Base-by-base conservation (phyloP, 2,888 invertebrate genomes). In the Therioaphis trifolii region DNA sequence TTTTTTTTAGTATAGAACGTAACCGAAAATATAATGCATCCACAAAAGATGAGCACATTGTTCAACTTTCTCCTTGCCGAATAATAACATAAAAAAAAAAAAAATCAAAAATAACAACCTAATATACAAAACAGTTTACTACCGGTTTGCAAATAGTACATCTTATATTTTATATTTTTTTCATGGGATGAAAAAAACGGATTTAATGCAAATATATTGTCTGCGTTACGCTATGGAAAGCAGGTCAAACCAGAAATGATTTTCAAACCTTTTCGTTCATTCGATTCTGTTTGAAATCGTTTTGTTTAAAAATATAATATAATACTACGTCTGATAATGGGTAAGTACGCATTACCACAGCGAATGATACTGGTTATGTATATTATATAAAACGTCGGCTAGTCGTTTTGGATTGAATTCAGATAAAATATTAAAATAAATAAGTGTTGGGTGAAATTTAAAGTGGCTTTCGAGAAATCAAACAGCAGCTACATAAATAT, bases 161-260 rank as follows among this genome's bases (percentile, higher is more conserved):
- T 68, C 29, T 40, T 74, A 18, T 66, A 15, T 21, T n/a, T 61
- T n/a, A 27, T 58, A 58, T 61, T n/a, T n/a, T n/a, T n/a, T n/a
- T n/a, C n/a, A n/a, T n/a, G n/a, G 5, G 18, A 43, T 27, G 18
- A 27, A 77, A 77, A 52, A 77, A 79, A 79, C 40, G 27, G 55
- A 79, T 69, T 79, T 24, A 66, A 78, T 68, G 77, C 66, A 78
- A 78, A 78, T 77, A 77, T 12, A 18, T 74, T 12, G 35, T 58
- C 3, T 15, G 52, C 52, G 40, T 55, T 27, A 61, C 58, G 15
- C 75, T 15, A 63, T 69, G 68, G 68, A 79, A 79, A 79, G 52
- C 69, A 9, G 69, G 68, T 55, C 40, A 46, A 52, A 77, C 66
- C n/a, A 52, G 52, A 78, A 78, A 78, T 68, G 55, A 69, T 79